A percentile compares a stretch with the other conserved stretches of the same genome.
Evolutionary conservation across 2,113 vertebrate species (phyloP).

Genomic region (Salvelinus sp.): DNA sequence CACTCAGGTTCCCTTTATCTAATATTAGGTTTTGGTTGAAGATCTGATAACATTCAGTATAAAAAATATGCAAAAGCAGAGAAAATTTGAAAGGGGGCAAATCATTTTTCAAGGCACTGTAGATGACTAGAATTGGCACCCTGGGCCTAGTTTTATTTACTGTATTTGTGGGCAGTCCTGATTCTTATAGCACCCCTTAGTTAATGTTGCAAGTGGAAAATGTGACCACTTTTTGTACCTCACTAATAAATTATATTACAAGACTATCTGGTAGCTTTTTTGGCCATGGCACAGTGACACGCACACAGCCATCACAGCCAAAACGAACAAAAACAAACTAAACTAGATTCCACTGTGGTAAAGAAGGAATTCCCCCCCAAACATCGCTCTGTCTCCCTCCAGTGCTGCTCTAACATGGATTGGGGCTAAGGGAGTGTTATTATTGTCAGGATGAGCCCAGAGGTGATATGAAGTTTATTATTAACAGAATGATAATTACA

Average conservation of each 20-base stretch:
- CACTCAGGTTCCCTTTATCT: too few relatives aligned
- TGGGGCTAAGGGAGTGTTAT: background rate
- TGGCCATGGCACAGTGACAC: slow-evolving; percentile 26
- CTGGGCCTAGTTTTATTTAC: background rate
- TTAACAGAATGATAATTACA: background rate
- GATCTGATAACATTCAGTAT: too few relatives aligned
- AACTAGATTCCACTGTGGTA: slow-evolving; percentile 21
- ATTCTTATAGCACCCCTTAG: background rate
- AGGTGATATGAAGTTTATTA: background rate
- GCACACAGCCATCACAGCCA: slow-evolving; percentile 11
- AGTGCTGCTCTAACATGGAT: background rate
- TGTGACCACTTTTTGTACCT: slow-evolving; percentile 37
- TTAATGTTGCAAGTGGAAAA: slow-evolving; percentile 30
- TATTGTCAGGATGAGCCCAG: background rate
- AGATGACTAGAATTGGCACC: too few relatives aligned
- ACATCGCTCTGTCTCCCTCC: slow-evolving; percentile 9
- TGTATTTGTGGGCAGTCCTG: background rate
- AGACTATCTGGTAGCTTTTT: slow-evolving; percentile 28
- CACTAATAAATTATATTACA: slow-evolving; percentile 35
- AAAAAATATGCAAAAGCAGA: too few relatives aligned
- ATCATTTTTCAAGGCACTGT: too few relatives aligned
- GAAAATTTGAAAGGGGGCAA: too few relatives aligned
- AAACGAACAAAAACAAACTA: slow-evolving; percentile 31
- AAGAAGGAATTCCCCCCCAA: slow-evolving; percentile 8
- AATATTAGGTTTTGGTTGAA: too few relatives aligned